Conservation (phyloP, 2,113 vertebrate genomes). For the Entomyzon cyanotis region DNA sequence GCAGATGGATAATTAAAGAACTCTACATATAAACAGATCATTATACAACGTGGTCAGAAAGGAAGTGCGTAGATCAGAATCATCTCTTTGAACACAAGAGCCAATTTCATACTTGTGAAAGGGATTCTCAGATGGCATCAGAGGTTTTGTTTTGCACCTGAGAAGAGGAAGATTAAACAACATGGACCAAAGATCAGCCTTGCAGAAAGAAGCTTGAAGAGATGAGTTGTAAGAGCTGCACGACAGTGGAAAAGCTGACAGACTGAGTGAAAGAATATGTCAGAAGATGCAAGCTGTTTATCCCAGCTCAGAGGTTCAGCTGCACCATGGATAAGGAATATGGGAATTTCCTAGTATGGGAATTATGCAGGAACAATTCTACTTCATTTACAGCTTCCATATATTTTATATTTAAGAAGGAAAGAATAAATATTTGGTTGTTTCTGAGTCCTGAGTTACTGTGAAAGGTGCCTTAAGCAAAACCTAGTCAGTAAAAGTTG, state of each 20-base stretch:
- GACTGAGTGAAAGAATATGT: not conserved
- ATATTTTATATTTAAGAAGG: not conserved
- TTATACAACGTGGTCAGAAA: conserved; percentile 7
- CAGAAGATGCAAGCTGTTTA: not conserved
- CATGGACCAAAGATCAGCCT: not conserved
- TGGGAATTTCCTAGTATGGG: not conserved
- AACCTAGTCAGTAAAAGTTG: not conserved
- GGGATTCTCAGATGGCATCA: not conserved
- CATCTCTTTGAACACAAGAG: not conserved
- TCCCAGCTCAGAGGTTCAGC: not conserved
- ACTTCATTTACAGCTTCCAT: not conserved
- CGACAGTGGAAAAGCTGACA: not conserved
- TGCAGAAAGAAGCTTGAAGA: not conserved
- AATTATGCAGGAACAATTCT: not conserved
- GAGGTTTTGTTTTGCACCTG: not conserved
- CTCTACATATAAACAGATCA: not conserved
- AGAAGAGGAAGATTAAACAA: not conserved
- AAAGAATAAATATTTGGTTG: conserved; percentile 5
- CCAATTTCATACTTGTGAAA: not conserved
- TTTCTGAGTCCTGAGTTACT: conserved; percentile 6
- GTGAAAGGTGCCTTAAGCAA: not conserved
- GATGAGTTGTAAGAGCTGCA: not conserved
- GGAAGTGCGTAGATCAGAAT: not conserved
- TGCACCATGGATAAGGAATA: not conserved
- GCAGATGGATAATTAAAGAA: conserved; percentile 49